phyloP scores from a whole-genome alignment of 2,113 vertebrate species.

The Silurus asotus region DNA sequence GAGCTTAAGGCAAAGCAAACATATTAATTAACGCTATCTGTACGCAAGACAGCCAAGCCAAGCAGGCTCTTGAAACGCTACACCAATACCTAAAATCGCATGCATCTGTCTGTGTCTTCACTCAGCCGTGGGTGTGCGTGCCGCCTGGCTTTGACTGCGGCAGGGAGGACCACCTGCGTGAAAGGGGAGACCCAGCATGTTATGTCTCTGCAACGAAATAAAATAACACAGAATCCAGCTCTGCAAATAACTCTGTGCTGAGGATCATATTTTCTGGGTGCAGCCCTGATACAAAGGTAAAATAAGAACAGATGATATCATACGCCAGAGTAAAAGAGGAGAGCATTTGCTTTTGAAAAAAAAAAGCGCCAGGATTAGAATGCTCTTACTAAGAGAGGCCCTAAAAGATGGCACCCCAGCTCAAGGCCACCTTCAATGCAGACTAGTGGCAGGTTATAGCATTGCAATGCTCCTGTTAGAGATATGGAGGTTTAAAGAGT shows the following conservation, averaged over 20 bases:
- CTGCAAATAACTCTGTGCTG: conserved; percentile 78
- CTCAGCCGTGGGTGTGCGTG: conserved; percentile 36
- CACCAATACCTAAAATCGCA: conserved; percentile 77
- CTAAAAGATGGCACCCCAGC: conserved; percentile 2
- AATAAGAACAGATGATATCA: conserved; percentile 82
- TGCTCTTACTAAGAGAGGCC: not conserved
- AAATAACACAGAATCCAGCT: conserved; percentile 82
- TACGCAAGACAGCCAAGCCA: conserved; percentile 63
- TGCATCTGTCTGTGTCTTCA: conserved; percentile 70
- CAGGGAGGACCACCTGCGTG: conserved; percentile 75
- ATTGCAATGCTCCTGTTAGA: not conserved
- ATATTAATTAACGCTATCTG: conserved; percentile 77
- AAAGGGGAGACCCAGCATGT: conserved; percentile 80
- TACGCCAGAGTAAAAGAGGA: conserved; percentile 52
- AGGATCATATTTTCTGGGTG: conserved; percentile 77
- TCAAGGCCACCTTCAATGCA: conserved; percentile 9
- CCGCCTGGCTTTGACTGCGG: conserved; percentile 62
- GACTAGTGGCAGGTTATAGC: conserved; percentile 10
- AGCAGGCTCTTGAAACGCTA: conserved; percentile 72
- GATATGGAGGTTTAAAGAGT: not conserved
- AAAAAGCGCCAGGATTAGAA: conserved; percentile 4
- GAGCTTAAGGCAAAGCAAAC: conserved; percentile 73
- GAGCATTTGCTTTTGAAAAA: conserved; percentile 3
- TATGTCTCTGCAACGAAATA: conserved; percentile 81
- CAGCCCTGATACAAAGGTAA: conserved; percentile 75